Percentiles rank a stretch among this genome's conserved stretches.
phyloP scores from a whole-genome alignment of 2,797 vertebrate species.

The Tympanoctomys barrerae region DNA sequence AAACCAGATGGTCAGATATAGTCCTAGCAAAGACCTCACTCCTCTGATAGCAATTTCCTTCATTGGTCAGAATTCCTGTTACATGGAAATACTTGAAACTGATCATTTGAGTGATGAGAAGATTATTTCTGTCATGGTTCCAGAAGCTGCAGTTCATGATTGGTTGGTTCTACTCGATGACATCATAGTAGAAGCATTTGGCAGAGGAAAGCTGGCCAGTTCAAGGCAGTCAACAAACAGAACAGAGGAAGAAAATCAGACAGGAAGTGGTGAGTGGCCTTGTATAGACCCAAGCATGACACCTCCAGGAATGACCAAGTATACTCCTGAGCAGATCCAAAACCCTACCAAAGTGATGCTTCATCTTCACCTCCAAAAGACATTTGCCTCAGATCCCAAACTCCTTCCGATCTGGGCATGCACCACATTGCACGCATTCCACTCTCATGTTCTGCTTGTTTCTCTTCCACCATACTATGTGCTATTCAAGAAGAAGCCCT shows the following conservation, averaged over 20 bases:
- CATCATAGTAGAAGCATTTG: not conserved
- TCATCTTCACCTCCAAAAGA: not conserved
- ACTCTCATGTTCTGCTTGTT: not conserved
- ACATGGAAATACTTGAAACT: not conserved
- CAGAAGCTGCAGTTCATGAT: not conserved
- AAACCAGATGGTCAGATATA: not conserved
- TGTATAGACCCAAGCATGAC: not conserved
- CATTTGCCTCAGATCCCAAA: not conserved
- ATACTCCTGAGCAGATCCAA: not conserved
- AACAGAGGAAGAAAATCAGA: not conserved
- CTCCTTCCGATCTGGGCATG: not conserved
- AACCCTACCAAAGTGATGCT: not conserved
- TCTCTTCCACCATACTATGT: not conserved
- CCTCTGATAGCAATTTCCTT: not conserved
- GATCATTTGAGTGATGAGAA: not conserved
- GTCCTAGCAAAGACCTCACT: not conserved
- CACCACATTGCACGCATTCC: fast-evolving
- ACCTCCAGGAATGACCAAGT: not conserved
- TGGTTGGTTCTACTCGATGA: not conserved
- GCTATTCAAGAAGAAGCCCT: not conserved
- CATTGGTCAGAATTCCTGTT: not conserved
- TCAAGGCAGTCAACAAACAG: not conserved
- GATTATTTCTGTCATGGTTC: not conserved
- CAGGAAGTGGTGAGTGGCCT: not conserved
- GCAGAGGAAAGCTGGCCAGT: not conserved